Percentiles rank a stretch among this genome's conserved stretches.
Conservation (phyloP, 2,888 invertebrate species). For the Phaonia tiefii region DNA sequence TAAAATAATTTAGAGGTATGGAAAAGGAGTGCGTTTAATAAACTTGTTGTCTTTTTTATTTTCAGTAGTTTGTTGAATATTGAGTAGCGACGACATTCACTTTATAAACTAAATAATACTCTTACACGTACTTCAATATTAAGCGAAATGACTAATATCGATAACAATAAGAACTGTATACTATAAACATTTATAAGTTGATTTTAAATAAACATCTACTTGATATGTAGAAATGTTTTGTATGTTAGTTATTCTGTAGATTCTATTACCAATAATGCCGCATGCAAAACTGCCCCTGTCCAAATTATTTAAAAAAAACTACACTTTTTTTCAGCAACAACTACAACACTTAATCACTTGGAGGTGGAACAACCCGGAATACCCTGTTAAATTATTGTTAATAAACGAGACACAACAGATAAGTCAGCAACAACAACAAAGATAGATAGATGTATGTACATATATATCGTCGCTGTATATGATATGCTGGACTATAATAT, state of each 20-base stretch:
- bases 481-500: conserved; percentile 13
- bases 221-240: too few relatives aligned
- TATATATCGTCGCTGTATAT: too few relatives aligned
- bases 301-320: conserved; percentile 31
- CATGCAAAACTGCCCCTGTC: conserved; percentile 6
- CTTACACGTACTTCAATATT: not conserved
- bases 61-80: too few relatives aligned
- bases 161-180: not conserved
- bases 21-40: conserved; percentile 6
- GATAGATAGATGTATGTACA: too few relatives aligned
- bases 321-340: conserved; percentile 38
- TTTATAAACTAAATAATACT: not conserved
- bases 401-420: conserved; percentile 33
- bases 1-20: conserved; percentile 60
- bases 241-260: too few relatives aligned
- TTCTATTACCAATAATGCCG: not conserved
- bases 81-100: conserved; percentile 6
- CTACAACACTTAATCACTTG: conserved; percentile 16
- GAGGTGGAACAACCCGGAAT: conserved; percentile 40
- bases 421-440: conserved; percentile 45
- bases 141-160: too few relatives aligned
- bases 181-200: not conserved
- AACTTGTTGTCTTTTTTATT: too few relatives aligned
- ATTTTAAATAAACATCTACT: not conserved
- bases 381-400: conserved; percentile 46